Base-by-base conservation (phyloP, 1,140 invertebrate genomes). In the Procambarus clarkii region DNA sequence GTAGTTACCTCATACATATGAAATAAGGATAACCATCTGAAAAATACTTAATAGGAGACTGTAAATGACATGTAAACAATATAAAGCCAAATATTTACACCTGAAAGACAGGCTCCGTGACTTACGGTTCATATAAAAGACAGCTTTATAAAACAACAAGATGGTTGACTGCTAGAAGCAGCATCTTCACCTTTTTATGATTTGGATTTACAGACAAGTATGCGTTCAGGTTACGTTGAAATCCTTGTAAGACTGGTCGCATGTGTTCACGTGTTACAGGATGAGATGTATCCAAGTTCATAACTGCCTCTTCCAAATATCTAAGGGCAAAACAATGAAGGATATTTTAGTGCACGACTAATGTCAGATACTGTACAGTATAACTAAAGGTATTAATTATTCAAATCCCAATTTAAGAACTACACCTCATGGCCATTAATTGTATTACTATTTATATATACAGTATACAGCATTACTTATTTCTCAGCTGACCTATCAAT, bases 221-320 rank as follows among this genome's bases (percentile, higher is more conserved):
- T 9, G 95, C 92, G 86, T 96, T 95, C 58, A 98, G 95, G 94
- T 98, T 97, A 93, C 96, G 96, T 93, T 96, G 96, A 21, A 98
- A 95, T 91, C 96, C 96, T 83, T 96, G 95, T 44, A 98, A 94
- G 34, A 98, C 97, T n/a, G 95, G 96, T 0, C 96, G 96, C 93
- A 98, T 96, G 94, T 98, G 97, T 93, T 98, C 97, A 91, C 96
- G 95, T 0, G 97, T 98, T 15, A 97, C 96, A 0, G 96, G 96
- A 94, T 98, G 96, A 4, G 94, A 95, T 8, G 96, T 95, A 94
- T 98, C 97, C 76, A 99, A 94, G 94, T 97, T 97, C 94, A 98
- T 95, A 84, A 99, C 95, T 3, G 98, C 98, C 94, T 98, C 98
- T 94, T 98, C 96, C 54, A 99, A 95, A 95, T 97, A 98, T 93